Conservation (phyloP, 92 coral and sea anemone species). For the Pocillopora meandrina region DNA sequence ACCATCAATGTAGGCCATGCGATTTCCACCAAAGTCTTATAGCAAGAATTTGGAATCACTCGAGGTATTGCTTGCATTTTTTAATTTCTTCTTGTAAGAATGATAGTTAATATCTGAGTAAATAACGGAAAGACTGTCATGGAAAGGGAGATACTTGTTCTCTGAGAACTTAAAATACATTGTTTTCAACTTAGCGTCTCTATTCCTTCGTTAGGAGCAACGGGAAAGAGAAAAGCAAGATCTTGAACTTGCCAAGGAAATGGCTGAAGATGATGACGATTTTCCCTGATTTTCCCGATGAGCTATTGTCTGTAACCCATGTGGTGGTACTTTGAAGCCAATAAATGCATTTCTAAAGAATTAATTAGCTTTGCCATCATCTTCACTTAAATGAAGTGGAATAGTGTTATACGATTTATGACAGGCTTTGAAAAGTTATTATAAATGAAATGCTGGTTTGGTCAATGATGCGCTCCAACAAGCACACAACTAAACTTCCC, state of each 20-base stretch:
- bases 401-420: too few species aligned
- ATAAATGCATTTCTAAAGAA: background rate
- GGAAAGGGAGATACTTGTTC: too few species aligned
- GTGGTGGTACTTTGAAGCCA: background rate
- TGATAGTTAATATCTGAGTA: background rate
- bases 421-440: too few species aligned
- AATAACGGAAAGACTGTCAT: background rate
- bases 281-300: conserved; percentile 57
- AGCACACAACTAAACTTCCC: too few species aligned
- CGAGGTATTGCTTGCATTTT: conserved; percentile 62
- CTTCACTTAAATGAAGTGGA: background rate
- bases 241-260: conserved; percentile 97
- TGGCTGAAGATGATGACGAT: conserved; percentile 99
- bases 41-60: conserved; percentile 96
- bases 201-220: conserved; percentile 70
- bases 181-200: background rate
- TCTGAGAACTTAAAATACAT: too few species aligned
- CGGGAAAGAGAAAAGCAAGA: conserved; percentile 99
- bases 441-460: too few species aligned
- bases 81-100: background rate
- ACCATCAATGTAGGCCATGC: conserved; percentile 76
- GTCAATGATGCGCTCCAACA: too few species aligned
- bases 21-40: conserved; percentile 98
- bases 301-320: background rate
- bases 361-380: background rate